These are phyloP conservation scores for Macrophya alboannulata DNA, from an alignment of 2,888 invertebrate genomes.

Conservation along the genomic window DNA sequence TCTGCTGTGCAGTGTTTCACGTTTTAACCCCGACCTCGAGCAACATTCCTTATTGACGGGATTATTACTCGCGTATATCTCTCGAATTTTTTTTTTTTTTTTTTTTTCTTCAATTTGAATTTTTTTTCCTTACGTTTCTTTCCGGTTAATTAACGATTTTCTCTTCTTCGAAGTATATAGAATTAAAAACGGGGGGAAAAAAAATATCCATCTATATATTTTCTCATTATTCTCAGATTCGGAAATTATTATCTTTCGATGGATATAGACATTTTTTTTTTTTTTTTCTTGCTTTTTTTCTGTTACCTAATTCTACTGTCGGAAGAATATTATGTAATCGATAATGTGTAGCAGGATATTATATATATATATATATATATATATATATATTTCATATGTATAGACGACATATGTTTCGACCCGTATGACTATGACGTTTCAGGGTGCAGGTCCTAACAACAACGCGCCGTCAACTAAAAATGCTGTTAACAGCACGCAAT, in stretches of 20 bases:
- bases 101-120: not conserved
- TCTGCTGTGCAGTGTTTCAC: not conserved
- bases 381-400: not conserved
- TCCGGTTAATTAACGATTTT: too few relatives aligned
- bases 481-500: slow-evolving; percentile 71
- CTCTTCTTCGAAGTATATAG: too few relatives aligned
- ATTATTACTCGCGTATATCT: not conserved
- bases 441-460: slow-evolving; percentile 74
- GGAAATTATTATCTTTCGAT: too few relatives aligned
- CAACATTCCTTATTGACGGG: not conserved
- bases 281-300: not conserved
- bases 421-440: slow-evolving; percentile 60
- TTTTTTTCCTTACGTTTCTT: too few relatives aligned
- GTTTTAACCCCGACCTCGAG: slow-evolving; percentile 39
- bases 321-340: not conserved
- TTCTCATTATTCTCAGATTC: too few relatives aligned
- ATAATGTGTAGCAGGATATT: not conserved
- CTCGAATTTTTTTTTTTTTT: not conserved
- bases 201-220: too few relatives aligned
- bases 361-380: not conserved
- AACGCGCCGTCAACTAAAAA: slow-evolving; percentile 72
- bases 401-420: slow-evolving; percentile 21
- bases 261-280: not conserved
- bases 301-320: not conserved
- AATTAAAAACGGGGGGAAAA: too few relatives aligned